Evolutionary conservation across 2,113 vertebrate genomes (phyloP), one percentile per base, ranked within the genome.

Genomic region (Rhinogobius similis): DNA sequence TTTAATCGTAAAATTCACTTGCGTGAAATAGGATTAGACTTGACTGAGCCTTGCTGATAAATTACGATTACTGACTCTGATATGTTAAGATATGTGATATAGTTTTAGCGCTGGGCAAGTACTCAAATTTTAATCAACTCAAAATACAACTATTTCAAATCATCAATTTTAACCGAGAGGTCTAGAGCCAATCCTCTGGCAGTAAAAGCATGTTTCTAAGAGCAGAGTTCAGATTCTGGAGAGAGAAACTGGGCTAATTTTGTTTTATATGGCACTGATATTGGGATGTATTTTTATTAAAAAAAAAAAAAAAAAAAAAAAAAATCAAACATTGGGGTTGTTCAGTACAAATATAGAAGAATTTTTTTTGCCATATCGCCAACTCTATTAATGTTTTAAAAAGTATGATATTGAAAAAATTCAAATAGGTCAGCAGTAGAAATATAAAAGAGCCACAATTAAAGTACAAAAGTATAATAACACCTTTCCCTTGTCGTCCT

Each of bases 401-500:
- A n/a, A n/a, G 43, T 46, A 46, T 46, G 16, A 7, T 20, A 20
- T 18, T 46, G 4, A 50, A 50, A 1, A 50, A 50, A 10, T 50
- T n/a, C 18, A 48, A n/a, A 46, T 46, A 1, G 18, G 1, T 20
- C 44, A 46, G 18, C 5, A 18, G 16, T 20, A 5, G 12, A 4
- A 18, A 7, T 46, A 18, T 46, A 20, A 46, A 41, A 41, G 12
- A 41, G 11, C 13, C 43, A 44, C 43, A 44, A 44, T 3, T 41
- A 41, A 12, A 3, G 39, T 41, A 43, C 20, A 7, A 46, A 46
- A 50, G 20, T 50, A 2, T 48, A 50, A 50, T n/a, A 18, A 14
- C n/a, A 38, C 5, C 5, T 24, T 0, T 3, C 23, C 20, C 44
- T 14, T 69, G 3, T 81, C 29, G 48, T 74, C 75, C 59, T 48